phyloP scores from a whole-genome alignment of 1,140 invertebrate genomes.

The Leptestheria dahalacensis region DNA sequence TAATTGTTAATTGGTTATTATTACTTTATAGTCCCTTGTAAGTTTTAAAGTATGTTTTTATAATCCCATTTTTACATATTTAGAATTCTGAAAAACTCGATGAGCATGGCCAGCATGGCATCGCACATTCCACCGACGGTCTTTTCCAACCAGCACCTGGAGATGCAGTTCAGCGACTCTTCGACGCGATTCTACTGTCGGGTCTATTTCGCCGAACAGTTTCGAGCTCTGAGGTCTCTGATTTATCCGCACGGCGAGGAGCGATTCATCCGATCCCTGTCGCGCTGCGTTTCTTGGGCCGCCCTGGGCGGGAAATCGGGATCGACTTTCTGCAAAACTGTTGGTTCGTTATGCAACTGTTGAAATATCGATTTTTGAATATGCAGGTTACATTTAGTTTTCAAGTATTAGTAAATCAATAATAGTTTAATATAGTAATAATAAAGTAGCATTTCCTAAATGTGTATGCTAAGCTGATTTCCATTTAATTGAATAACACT shows the following conservation, averaged over 20 bases:
- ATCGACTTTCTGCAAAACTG: conserved; percentile 86
- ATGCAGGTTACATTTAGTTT: no score
- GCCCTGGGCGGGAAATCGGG: conserved; percentile 93
- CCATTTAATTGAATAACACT: no score
- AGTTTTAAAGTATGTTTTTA: no score
- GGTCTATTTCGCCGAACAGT: conserved; percentile 72
- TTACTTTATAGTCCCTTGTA: no score
- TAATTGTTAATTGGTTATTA: not conserved
- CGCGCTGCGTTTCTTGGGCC: conserved; percentile 80
- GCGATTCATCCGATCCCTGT: conserved; percentile 63
- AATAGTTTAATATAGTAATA: no score
- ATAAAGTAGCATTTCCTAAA: no score
- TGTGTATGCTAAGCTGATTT: no score
- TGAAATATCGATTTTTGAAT: no score
- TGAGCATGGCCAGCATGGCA: not conserved
- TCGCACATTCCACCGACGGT: not conserved
- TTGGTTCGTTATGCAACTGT: no score
- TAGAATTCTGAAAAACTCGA: not conserved
- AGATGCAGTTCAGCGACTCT: conserved; percentile 58
- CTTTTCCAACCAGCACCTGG: conserved; percentile 36
- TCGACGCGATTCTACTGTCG: conserved; percentile 66
- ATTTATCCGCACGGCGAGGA: conserved; percentile 55
- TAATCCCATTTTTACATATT: not conserved
- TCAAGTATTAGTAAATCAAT: no score
- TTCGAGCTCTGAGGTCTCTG: conserved; percentile 51